phyloP scores from a whole-genome alignment of 2,888 invertebrate genomes.

The Drepanosiphum platanoidis region DNA sequence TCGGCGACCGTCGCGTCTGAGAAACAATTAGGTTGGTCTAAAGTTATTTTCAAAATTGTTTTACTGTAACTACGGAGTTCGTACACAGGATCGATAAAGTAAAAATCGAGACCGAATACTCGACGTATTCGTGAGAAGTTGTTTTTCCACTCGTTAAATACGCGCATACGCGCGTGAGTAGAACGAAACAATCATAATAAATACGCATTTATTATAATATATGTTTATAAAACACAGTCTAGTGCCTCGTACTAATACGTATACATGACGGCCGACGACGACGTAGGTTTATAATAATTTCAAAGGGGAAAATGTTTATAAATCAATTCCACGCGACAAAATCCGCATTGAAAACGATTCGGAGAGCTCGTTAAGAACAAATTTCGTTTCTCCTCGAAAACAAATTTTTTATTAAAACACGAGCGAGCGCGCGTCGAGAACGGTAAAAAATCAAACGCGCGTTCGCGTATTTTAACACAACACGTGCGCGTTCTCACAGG shows the following conservation, averaged over 20 bases:
- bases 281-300: neutral
- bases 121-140: neutral
- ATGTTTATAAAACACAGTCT: too few species aligned
- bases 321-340: neutral
- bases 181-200: neutral
- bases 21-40: too few species aligned
- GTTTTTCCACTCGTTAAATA: neutral
- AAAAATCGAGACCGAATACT: neutral
- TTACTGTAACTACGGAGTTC: too few species aligned
- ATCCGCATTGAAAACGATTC: neutral
- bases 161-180: neutral
- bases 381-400: neutral
- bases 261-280: neutral
- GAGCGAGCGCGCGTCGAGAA: too few species aligned
- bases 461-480: too few species aligned
- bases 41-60: too few species aligned
- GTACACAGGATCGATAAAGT: neutral
- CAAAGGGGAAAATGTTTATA: neutral
- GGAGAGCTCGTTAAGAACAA: neutral
- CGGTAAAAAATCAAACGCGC: too few species aligned
- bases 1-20: too few species aligned
- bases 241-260: neutral
- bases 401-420: neutral
- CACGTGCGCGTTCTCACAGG: neutral
- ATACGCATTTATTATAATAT: neutral